phyloP scores from a whole-genome alignment of 2,113 vertebrate species.

The Meleagris gallopavo region DNA sequence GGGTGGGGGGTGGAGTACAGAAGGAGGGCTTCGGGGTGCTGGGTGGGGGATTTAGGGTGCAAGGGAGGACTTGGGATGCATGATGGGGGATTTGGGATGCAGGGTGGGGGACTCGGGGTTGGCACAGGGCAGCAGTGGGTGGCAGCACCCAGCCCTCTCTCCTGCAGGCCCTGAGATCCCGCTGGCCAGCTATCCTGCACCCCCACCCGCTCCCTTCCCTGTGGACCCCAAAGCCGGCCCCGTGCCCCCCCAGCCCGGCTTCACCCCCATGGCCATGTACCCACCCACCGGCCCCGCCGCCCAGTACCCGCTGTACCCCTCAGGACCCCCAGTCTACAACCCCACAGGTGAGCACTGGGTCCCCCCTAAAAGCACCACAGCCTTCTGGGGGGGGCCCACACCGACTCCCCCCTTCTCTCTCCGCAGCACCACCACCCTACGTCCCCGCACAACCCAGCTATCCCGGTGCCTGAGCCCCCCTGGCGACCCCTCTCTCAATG shows the following conservation, averaged over 20 bases:
- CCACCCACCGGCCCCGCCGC: not conserved
- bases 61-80: no score
- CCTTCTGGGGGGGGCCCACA: not conserved
- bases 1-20: no score
- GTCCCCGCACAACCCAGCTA: constrained; percentile 25
- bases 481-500: accelerated
- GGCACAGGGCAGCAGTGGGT: not conserved
- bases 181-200: not conserved
- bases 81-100: not conserved
- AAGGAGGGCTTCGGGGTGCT: no score
- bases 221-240: not conserved
- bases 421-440: not conserved
- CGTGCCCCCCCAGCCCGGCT: not conserved
- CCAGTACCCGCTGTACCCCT: constrained; percentile 43
- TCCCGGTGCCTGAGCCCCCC: not conserved
- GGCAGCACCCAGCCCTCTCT: not conserved
- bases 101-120: not conserved
- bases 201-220: not conserved
- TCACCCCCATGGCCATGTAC: constrained; percentile 18
- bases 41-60: not conserved
- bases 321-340: constrained; percentile 2
- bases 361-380: accelerated
- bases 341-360: not conserved
- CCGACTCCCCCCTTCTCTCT: not conserved
- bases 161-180: not conserved